Conservation (phyloP, 2,113 vertebrate species). For the Siphamia tubifer region DNA sequence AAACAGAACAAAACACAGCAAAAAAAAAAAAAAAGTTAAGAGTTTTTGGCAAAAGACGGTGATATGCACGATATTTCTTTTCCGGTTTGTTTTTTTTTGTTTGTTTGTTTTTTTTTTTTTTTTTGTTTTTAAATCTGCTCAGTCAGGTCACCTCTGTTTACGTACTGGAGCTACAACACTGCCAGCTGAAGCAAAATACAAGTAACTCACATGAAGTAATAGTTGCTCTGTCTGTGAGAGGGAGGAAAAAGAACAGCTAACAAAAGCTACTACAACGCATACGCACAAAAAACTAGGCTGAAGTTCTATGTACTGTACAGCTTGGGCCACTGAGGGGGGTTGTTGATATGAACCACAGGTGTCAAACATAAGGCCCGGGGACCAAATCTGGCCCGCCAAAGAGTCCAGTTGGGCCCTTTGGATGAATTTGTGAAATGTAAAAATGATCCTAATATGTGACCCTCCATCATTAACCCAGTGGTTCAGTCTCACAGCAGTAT, state of each 20-base stretch:
- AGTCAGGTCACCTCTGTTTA: background rate
- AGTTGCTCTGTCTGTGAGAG: background rate
- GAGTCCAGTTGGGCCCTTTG: no score
- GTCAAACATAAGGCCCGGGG: no score
- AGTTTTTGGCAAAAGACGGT: slow-evolving; percentile 36
- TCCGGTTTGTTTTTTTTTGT: no score
- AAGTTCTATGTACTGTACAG: slow-evolving; percentile 73
- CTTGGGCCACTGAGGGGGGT: slow-evolving; percentile 49
- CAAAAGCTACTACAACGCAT: slow-evolving; percentile 59
- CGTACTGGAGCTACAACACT: slow-evolving; percentile 34
- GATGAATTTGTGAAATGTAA: no score
- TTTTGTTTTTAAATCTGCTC: background rate
- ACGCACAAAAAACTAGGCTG: slow-evolving; percentile 57
- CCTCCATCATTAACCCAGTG: no score
- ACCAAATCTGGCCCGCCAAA: no score
- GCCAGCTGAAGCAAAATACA: slow-evolving; percentile 36
- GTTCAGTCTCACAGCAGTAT: no score
- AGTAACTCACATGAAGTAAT: slow-evolving; percentile 3
- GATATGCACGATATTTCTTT: slow-evolving; percentile 11
- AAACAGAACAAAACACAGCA: slow-evolving; percentile 25
- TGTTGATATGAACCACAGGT: no score
- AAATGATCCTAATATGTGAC: no score
- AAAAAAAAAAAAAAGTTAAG: background rate
- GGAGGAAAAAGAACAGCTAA: slow-evolving; percentile 13
- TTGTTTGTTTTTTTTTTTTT: no score